These are phyloP conservation scores for Eulemur macaco DNA, from an alignment of 2,113 vertebrate species.

Conservation along the genomic window DNA sequence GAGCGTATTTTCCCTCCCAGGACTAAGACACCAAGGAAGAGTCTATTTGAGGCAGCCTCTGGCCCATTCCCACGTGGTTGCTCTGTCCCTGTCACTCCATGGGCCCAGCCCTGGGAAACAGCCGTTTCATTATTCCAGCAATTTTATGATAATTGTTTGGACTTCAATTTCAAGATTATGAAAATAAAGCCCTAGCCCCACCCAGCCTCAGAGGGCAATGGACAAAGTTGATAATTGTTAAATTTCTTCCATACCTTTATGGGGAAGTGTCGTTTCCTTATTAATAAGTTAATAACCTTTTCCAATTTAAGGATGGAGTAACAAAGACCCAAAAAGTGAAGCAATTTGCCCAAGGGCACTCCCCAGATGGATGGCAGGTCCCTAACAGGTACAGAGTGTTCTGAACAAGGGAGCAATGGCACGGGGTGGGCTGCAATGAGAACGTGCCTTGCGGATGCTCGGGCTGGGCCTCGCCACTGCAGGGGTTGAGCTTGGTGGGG, in stretches of 20 bases:
- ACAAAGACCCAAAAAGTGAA: background rate
- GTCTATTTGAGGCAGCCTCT: conserved; percentile 36
- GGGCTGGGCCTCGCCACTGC: background rate
- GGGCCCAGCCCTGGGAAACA: conserved; percentile 74
- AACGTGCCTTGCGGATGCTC: no score
- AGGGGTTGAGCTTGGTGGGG: background rate
- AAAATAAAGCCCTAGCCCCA: conserved; percentile 55
- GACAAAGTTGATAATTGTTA: conserved; percentile 34
- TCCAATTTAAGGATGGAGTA: background rate
- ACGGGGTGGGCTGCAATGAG: background rate
- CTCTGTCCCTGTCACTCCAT: conserved; percentile 65
- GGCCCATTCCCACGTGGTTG: conserved; percentile 73
- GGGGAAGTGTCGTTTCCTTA: background rate
- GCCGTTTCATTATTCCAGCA: conserved; percentile 75
- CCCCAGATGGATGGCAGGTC: background rate
- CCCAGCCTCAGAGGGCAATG: conserved; percentile 46
- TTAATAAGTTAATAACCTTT: conserved; percentile 50
- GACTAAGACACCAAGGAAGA: conserved; percentile 68
- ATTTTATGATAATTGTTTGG: conserved; percentile 62
- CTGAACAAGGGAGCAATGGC: background rate
- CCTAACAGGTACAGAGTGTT: background rate
- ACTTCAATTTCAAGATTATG: conserved; percentile 45
- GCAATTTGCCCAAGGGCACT: background rate
- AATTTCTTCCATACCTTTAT: conserved; percentile 34
- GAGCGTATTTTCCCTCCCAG: conserved; percentile 70